Conservation (phyloP, 92 coral and sea anemone species). For the Micromussa lordhowensis region DNA sequence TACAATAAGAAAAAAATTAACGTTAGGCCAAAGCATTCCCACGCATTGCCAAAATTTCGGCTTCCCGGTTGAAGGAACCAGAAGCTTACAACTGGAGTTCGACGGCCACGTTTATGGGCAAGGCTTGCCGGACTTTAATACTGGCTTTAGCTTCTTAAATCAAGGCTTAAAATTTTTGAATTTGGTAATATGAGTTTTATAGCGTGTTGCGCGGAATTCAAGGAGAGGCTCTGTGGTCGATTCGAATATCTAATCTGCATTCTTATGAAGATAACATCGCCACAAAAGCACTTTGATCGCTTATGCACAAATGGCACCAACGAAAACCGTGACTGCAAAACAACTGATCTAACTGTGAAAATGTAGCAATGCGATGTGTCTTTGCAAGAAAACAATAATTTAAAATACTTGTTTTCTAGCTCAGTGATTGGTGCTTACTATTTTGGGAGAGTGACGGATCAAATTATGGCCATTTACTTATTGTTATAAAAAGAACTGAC, state of each 20-base stretch:
- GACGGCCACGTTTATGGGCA: not conserved
- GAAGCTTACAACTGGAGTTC: not conserved
- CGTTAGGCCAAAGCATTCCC: not conserved
- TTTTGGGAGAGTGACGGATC: not conserved
- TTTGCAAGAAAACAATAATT: not conserved
- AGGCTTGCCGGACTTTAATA: not conserved
- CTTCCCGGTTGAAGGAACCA: not conserved
- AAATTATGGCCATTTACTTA: not conserved
- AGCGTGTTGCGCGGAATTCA: constrained; percentile 12
- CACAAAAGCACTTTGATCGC: not conserved
- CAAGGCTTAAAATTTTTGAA: not conserved
- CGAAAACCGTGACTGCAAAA: not conserved
- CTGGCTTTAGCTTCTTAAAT: not conserved
- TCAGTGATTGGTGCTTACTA: not conserved
- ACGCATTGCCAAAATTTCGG: not conserved
- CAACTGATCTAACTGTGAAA: not conserved
- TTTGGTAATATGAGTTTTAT: not conserved
- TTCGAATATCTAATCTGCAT: not conserved
- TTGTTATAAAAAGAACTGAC: constrained; percentile 21
- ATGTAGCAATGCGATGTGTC: not conserved
- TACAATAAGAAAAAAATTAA: no score
- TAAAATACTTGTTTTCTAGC: not conserved
- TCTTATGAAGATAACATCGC: no score
- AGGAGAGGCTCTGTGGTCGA: constrained; percentile 30
- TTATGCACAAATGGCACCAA: constrained; percentile 7